phyloP scores from a whole-genome alignment of 2,888 invertebrate species.

The Amphipoea oculea region DNA sequence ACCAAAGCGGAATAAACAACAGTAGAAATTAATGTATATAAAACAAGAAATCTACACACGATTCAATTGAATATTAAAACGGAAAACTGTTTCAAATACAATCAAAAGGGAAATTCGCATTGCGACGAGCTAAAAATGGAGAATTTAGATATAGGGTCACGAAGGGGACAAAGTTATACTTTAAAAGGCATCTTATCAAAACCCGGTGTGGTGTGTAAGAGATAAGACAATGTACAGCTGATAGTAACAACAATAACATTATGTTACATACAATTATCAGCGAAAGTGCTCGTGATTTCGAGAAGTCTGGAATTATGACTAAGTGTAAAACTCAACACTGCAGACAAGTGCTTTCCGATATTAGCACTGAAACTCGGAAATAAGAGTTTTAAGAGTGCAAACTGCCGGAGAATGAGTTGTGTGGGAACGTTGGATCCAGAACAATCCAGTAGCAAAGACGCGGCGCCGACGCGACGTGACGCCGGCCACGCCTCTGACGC shows the following conservation, averaged over 20 bases:
- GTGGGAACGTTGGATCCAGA: constrained; percentile 70
- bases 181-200: constrained; percentile 50
- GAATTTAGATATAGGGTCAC: constrained; percentile 23
- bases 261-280: constrained; percentile 36
- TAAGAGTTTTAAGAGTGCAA: constrained; percentile 57
- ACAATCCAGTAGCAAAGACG: constrained; percentile 80
- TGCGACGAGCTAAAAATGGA: constrained; percentile 19
- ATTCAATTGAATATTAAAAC: constrained; percentile 65
- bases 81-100: constrained; percentile 37
- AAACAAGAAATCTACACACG: constrained; percentile 56
- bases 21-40: constrained; percentile 64
- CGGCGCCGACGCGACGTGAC: constrained; percentile 87
- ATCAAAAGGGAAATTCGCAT: constrained; percentile 46
- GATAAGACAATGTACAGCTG: constrained; percentile 48
- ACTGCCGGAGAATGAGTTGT: constrained; percentile 63
- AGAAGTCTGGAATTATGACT: constrained; percentile 20
- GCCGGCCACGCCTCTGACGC: constrained; percentile 85
- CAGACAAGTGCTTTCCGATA: constrained; percentile 23
- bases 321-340: constrained; percentile 9
- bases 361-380: constrained; percentile 32
- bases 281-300: constrained; percentile 45
- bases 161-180: constrained; percentile 29
- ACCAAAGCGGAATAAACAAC: constrained; percentile 76
- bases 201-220: constrained; percentile 31
- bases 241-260: constrained; percentile 50